These are phyloP conservation scores for Lypha dubia DNA, from an alignment of 2,888 invertebrate species.

Conservation along the genomic window DNA sequence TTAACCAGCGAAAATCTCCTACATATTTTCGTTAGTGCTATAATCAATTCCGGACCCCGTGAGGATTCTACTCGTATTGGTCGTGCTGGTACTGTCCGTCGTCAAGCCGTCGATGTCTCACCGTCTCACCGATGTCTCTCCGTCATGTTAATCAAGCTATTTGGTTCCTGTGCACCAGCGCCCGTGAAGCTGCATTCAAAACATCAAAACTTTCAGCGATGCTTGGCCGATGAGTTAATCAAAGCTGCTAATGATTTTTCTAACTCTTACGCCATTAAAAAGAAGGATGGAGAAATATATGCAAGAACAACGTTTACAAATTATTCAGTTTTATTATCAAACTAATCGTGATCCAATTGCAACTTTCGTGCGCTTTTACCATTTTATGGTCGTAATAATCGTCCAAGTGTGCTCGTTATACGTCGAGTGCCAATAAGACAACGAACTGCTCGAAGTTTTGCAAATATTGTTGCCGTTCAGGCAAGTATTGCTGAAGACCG, in stretches of 20 bases:
- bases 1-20: constrained; percentile 94
- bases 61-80: constrained; percentile 99
- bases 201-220: constrained; percentile 99
- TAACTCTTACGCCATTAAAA: constrained; percentile 99
- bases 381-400: no score
- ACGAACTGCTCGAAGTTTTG: no score
- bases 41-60: constrained; percentile 99
- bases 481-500: no score
- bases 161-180: constrained; percentile 99
- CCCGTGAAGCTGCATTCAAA: constrained; percentile 99
- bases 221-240: constrained; percentile 99
- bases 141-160: constrained; percentile 99
- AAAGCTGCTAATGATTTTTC: constrained; percentile 99
- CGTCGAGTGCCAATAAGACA: no score
- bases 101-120: constrained; percentile 99
- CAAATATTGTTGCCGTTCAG: no score
- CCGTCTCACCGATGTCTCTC: no score
- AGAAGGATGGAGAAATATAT: constrained; percentile 99
- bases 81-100: constrained; percentile 99
- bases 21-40: constrained; percentile 96
- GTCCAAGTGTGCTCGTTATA: no score
- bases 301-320: constrained; percentile 52
- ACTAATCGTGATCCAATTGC: no score
- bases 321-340: no score
- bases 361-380: no score